These are phyloP conservation scores for Amphipyra berbera DNA, from an alignment of 2,888 invertebrate species.

Conservation along the genomic window DNA sequence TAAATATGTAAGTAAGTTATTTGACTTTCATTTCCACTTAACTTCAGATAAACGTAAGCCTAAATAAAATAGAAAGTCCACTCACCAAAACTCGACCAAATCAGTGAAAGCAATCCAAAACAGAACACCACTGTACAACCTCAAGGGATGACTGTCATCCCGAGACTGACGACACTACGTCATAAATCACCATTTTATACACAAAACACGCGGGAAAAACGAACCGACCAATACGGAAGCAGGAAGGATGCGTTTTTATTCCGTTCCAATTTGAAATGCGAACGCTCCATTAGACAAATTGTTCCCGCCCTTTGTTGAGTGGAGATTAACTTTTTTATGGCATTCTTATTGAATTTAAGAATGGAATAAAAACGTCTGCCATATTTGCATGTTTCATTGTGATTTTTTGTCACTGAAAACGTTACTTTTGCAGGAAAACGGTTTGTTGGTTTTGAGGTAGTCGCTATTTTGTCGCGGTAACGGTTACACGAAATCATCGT, in stretches of 20 bases:
- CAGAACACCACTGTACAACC: conserved; percentile 57
- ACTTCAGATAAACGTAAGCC: background rate
- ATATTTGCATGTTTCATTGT: conserved; percentile 45
- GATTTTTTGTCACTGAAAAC: conserved; percentile 23
- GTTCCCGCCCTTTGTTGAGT: conserved; percentile 78
- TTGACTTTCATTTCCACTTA: too few species aligned
- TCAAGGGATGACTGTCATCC: conserved; percentile 69
- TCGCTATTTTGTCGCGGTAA: conserved; percentile 15
- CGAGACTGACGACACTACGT: conserved; percentile 69
- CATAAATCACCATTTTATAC: conserved; percentile 70
- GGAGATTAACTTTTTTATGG: conserved; percentile 63
- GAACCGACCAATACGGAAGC: conserved; percentile 78
- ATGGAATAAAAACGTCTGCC: conserved; percentile 42
- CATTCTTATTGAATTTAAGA: conserved; percentile 46
- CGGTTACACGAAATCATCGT: conserved; percentile 22
- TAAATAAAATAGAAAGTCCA: conserved; percentile 32
- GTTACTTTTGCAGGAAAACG: conserved; percentile 48
- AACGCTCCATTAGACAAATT: conserved; percentile 84
- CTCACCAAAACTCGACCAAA: conserved; percentile 61
- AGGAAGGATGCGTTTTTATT: conserved; percentile 84
- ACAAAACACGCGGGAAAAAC: conserved; percentile 75
- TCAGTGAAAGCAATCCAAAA: conserved; percentile 54
- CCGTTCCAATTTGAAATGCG: conserved; percentile 74
- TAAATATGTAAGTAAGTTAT: too few species aligned
- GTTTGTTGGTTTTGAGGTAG: conserved; percentile 34